Evolutionary conservation across 2,888 invertebrate genomes (phyloP).

Genomic region (Thecophora atra): DNA sequence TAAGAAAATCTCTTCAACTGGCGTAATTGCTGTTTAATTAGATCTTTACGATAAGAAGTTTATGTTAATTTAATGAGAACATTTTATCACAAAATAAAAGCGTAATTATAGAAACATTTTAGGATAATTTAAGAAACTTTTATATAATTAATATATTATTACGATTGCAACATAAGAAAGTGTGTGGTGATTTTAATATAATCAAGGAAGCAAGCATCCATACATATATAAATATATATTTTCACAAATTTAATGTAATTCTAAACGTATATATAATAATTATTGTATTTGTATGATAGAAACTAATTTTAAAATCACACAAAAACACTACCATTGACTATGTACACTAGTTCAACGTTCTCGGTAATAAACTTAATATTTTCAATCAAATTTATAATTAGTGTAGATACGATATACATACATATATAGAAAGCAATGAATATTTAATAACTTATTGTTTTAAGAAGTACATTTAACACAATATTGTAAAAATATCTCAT

Average conservation of each 20-base stretch:
- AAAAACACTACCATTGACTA: slow-evolving; percentile 12
- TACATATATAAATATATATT: slow-evolving; percentile 26
- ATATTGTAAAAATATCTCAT: slow-evolving; percentile 41
- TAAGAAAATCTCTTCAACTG: background rate
- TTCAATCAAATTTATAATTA: slow-evolving; percentile 33
- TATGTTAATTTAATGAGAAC: background rate
- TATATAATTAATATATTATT: slow-evolving; percentile 14
- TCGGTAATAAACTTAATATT: slow-evolving; percentile 17
- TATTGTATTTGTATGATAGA: slow-evolving; percentile 36
- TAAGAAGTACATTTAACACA: slow-evolving; percentile 41
- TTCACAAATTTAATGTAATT: slow-evolving; percentile 19
- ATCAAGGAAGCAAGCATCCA: slow-evolving; percentile 19
- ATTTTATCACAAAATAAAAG: slow-evolving; percentile 9
- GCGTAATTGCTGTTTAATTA: background rate
- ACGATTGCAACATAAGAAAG: slow-evolving; percentile 3
- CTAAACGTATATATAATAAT: slow-evolving; percentile 16
- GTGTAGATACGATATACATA: slow-evolving; percentile 37
- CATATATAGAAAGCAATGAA: slow-evolving; percentile 40
- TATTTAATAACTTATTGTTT: slow-evolving; percentile 39
- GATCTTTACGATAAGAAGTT: background rate
- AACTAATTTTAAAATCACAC: slow-evolving; percentile 24
- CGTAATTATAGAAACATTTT: background rate
- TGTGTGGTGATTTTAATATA: slow-evolving; percentile 29
- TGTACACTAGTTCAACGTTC: slow-evolving; percentile 30
- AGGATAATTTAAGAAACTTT: slow-evolving; percentile 11